Percentiles rank a stretch among this genome's conserved stretches.
Conservation (phyloP, 2,113 vertebrate genomes). For the Promerops cafer region DNA sequence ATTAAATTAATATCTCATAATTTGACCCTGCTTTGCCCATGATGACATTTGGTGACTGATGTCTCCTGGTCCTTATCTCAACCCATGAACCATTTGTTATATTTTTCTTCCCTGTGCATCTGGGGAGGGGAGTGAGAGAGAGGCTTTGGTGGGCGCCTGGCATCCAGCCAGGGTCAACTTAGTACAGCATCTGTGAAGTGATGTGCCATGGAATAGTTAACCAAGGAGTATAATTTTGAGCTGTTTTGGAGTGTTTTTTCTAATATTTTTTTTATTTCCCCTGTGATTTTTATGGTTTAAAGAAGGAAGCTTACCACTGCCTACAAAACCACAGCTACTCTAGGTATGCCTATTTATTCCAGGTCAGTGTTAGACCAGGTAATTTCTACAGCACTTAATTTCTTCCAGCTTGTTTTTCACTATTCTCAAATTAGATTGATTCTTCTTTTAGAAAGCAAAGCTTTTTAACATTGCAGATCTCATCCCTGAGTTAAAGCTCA, state of each 20-base stretch:
- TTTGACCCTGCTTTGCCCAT: background rate
- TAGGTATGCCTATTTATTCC: background rate
- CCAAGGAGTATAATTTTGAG: background rate
- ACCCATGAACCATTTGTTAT: background rate
- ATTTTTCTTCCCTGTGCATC: background rate
- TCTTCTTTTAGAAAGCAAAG: conserved; percentile 55
- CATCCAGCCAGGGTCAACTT: background rate
- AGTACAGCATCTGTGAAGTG: background rate
- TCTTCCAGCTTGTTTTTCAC: conserved; percentile 36
- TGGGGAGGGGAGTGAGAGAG: background rate
- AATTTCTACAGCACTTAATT: conserved; percentile 39
- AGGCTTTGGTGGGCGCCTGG: background rate
- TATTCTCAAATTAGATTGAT: conserved; percentile 66
- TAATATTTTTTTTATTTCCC: background rate
- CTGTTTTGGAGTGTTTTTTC: background rate
- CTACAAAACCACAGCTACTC: conserved; percentile 3
- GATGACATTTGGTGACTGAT: background rate
- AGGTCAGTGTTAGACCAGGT: background rate
- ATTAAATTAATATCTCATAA: background rate
- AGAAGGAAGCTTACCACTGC: background rate
- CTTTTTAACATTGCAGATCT: conserved; percentile 66
- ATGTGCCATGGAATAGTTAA: background rate
- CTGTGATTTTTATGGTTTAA: background rate
- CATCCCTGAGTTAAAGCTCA: conserved; percentile 55
- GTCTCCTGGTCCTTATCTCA: background rate